phyloP scores from a whole-genome alignment of 2,888 invertebrate species.

The Tanytarsus gracilentus region DNA sequence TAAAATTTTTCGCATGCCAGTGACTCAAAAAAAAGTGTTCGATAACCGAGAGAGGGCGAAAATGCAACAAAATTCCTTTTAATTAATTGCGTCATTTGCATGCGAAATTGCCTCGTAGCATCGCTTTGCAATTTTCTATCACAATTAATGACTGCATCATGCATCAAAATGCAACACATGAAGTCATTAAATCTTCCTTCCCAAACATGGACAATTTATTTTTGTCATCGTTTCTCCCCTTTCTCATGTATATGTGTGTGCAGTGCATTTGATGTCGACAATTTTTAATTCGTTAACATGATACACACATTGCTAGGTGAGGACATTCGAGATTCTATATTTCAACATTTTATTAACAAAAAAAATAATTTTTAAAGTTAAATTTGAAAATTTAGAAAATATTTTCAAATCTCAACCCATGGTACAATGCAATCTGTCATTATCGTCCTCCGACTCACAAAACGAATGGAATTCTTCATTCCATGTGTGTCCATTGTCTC shows the following conservation, averaged over 20 bases:
- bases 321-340: too few relatives aligned
- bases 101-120: neutral
- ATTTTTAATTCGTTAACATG: neutral
- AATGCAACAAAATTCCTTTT: neutral
- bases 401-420: too few relatives aligned
- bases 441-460: too few relatives aligned
- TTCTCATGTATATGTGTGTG: neutral
- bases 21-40: neutral
- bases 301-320: too few relatives aligned
- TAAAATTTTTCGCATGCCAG: too few relatives aligned
- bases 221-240: slow-evolving; percentile 4
- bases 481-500: slow-evolving; percentile 4
- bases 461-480: too few relatives aligned
- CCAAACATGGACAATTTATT: slow-evolving; percentile 15
- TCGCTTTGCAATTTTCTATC: neutral
- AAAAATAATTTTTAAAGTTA: too few relatives aligned
- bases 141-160: slow-evolving; percentile 1
- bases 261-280: neutral
- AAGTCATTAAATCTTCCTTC: slow-evolving; percentile 22
- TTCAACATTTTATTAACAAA: too few relatives aligned
- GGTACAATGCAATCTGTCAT: slow-evolving; percentile 10
- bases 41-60: neutral
- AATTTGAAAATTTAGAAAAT: too few relatives aligned
- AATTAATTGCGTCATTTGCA: slow-evolving; percentile 11
- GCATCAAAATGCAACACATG: slow-evolving; percentile 23